Evolutionary conservation across 1,140 invertebrate genomes (phyloP).

Genomic region (Ooceraea biroi): DNA sequence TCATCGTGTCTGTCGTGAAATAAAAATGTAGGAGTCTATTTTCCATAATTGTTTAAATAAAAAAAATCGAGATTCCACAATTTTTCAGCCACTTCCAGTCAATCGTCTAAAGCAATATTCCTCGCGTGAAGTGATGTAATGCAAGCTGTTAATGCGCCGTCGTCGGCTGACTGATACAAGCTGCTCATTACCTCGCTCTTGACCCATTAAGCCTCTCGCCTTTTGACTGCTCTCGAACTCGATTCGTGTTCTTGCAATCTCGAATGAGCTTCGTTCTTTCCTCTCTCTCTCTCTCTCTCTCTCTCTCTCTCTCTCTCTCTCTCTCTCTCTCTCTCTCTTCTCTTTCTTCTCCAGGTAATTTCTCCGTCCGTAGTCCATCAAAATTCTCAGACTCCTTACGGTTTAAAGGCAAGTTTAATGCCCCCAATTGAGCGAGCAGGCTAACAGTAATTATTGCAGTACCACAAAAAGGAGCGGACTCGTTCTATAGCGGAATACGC

Average conservation of each 20-base stretch:
- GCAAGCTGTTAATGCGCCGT: slow-evolving; percentile 21
- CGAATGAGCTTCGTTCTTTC: slow-evolving; percentile 10
- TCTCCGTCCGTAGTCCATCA: neutral
- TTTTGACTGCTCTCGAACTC: slow-evolving; percentile 18
- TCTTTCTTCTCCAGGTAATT: neutral
- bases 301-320: too few species aligned
- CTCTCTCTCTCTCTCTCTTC: neutral
- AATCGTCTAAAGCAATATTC: too few species aligned
- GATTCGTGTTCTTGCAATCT: slow-evolving; percentile 19
- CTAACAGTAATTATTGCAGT: slow-evolving; percentile 50
- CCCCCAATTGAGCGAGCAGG: slow-evolving; percentile 53
- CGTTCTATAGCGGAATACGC: slow-evolving; percentile 31
- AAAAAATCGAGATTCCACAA: too few species aligned
- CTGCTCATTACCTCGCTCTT: slow-evolving; percentile 48
- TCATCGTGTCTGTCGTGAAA: too few species aligned
- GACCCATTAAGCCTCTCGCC: slow-evolving; percentile 48
- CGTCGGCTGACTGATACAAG: slow-evolving; percentile 31
- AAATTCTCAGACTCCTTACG: slow-evolving; percentile 67
- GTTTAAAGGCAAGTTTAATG: slow-evolving; percentile 60
- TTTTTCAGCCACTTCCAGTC: too few species aligned
- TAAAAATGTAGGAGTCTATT: too few species aligned
- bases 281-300: too few species aligned
- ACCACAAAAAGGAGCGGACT: slow-evolving; percentile 20
- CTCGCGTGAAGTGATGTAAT: slow-evolving; percentile 32
- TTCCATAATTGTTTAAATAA: too few species aligned